Percentiles rank a stretch among this genome's conserved stretches.
Evolutionary conservation across 2,113 vertebrate species (phyloP).

Genomic region (Sphaerodactylus townsendi): DNA sequence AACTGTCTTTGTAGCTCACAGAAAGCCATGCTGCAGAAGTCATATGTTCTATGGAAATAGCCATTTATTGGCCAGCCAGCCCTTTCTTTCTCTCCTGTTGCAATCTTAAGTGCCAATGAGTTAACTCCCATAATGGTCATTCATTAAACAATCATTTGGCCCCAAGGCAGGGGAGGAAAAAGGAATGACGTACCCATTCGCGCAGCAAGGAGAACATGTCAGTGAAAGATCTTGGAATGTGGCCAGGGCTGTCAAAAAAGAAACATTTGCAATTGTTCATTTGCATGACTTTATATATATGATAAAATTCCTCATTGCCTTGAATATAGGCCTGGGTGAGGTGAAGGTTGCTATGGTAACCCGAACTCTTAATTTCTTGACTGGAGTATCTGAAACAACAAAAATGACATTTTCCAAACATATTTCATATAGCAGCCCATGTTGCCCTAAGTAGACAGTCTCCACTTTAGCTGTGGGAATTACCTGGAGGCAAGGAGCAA

Average conservation of each 20-base stretch:
- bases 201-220: constrained; percentile 6
- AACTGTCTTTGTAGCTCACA: neutral
- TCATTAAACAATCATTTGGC: neutral
- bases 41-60: neutral
- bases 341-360: constrained; percentile 64
- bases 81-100: neutral
- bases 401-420: constrained; percentile 34
- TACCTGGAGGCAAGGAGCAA: no score
- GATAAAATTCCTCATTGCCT: constrained; percentile 41
- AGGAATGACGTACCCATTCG: neutral
- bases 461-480: no score
- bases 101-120: neutral
- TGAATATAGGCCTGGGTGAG: constrained; percentile 38
- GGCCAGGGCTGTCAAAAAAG: neutral
- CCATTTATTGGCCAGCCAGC: neutral
- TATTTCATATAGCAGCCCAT: constrained; percentile 34
- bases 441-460: no score
- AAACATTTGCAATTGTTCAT: neutral
- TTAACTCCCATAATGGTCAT: neutral
- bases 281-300: neutral
- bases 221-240: constrained; percentile 17
- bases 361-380: constrained; percentile 53
- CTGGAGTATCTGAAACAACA: constrained; percentile 39
- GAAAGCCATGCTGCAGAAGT: neutral
- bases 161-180: neutral